Base-by-base conservation (phyloP, 2,888 invertebrate species). In the Noctua janthina region DNA sequence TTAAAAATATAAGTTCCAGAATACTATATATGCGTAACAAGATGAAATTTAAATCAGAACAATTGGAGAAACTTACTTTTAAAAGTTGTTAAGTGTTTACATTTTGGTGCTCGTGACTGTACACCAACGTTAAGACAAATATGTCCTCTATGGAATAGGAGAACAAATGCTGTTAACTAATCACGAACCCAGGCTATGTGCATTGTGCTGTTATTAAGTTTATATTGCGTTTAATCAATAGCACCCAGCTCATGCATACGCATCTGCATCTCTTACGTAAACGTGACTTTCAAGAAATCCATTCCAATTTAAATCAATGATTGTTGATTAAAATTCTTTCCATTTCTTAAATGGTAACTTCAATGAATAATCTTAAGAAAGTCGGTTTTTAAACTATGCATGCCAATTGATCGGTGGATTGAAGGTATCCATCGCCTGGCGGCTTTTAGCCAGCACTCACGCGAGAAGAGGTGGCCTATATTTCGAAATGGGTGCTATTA, bases 401-500 rank as follows among this genome's bases (percentile, higher is more conserved):
- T 8, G 54, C 64, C 35, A 76, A 70, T 76, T 54, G 35, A 76
- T 69, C 69, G 54, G 23, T n/a, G 69, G 56, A 68, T 81, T 71
- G 43, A n/a, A 78, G 46, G 67, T 78, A 54, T 78, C 72, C 68
- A 43, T 49, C 62, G 71, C 54, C 35, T 72, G 62, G 46, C 56
- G 56, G 62, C 68, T 82, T 73, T 69, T 78, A 83, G 29, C 39
- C 29, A 15, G 68, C 78, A 68, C 68, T 83, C 79, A 59, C 72
- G 15, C 72, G 35, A 51, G 49, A 83, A 83, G 79, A 64, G 69
- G 49, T 83, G 79, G 84, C 68, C 79, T 78, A 83, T 82, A 82
- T 78, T 82, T 69, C 49, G 51, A 71, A 81, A 81, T 71, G 83
- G 69, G 64, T 83, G 84, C 78, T 82, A 82, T 82, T 82, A 83